Conservation (phyloP, 2,888 invertebrate genomes). For the Drosophila vallismaia region DNA sequence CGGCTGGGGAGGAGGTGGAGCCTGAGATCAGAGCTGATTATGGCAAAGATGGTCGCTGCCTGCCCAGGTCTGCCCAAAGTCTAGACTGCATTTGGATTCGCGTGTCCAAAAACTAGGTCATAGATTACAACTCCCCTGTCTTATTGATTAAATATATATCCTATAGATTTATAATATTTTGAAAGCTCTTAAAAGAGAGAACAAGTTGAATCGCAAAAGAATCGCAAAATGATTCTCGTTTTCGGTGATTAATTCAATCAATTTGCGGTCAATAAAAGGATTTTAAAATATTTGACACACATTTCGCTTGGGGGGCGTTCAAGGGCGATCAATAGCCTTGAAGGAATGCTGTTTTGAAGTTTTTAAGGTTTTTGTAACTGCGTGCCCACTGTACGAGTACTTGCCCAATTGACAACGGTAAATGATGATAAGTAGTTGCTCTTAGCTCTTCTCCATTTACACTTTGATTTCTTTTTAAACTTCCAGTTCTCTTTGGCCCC, state of each 20-base stretch:
- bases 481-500: conserved; percentile 2
- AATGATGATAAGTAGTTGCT: conserved; percentile 29
- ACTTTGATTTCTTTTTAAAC: conserved; percentile 6
- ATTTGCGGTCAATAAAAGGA: conserved; percentile 65
- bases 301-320: conserved; percentile 27
- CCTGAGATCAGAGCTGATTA: conserved; percentile 12
- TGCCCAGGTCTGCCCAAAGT: conserved; percentile 3
- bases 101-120: no score
- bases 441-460: not conserved
- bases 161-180: no score
- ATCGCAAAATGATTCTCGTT: conserved; percentile 9
- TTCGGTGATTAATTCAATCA: conserved; percentile 60
- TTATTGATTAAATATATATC: no score
- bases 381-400: conserved; percentile 8
- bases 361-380: not conserved
- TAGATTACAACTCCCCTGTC: no score
- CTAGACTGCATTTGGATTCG: conserved; percentile 2
- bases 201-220: no score
- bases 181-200: no score
- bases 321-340: conserved; percentile 38
- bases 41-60: conserved; percentile 7
- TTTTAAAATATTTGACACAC: conserved; percentile 27
- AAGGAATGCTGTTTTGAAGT: not conserved
- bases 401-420: conserved; percentile 41
- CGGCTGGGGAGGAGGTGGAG: not conserved